Conservation (phyloP, 2,113 vertebrate species). For the Anarrhichthys ocellatus region DNA sequence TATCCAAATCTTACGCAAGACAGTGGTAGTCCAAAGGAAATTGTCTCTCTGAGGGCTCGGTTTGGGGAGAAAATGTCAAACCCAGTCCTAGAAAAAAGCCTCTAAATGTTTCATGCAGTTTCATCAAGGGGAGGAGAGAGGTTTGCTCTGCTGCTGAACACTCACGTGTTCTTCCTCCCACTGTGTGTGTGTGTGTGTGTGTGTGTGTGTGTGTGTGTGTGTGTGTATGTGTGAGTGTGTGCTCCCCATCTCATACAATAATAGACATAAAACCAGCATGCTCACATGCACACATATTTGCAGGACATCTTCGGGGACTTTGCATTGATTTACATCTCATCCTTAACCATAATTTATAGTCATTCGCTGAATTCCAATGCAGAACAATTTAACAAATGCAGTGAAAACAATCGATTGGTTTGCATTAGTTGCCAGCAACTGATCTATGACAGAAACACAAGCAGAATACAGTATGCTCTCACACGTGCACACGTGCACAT, state of each 20-base stretch:
- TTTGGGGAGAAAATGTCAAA: constrained; percentile 55
- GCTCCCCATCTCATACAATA: constrained; percentile 1
- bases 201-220: neutral
- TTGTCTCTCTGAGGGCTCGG: constrained; percentile 5
- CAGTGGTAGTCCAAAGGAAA: constrained; percentile 35
- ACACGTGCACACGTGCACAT: neutral
- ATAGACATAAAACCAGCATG: constrained; percentile 17
- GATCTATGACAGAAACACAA: neutral
- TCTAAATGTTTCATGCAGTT: constrained; percentile 74
- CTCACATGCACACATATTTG: constrained; percentile 16
- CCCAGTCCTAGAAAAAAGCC: constrained; percentile 52
- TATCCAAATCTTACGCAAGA: constrained; percentile 56
- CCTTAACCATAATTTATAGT: neutral
- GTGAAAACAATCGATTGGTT: constrained; percentile 4
- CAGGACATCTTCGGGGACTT: neutral
- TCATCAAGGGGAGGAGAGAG: constrained; percentile 55
- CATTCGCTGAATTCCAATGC: neutral
- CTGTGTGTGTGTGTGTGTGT: neutral
- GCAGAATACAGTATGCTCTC: neutral
- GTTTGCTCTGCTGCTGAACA: constrained; percentile 49
- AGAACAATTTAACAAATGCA: neutral
- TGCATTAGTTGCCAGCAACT: neutral
- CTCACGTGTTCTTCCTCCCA: constrained; percentile 34
- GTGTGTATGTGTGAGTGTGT: constrained; percentile 1
- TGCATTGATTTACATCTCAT: neutral